Percentiles rank a stretch among this genome's conserved stretches.
These are phyloP conservation scores for Brachionus asplanchnoidis DNA, from an alignment of 1,140 invertebrate species.

Conservation along the genomic window DNA sequence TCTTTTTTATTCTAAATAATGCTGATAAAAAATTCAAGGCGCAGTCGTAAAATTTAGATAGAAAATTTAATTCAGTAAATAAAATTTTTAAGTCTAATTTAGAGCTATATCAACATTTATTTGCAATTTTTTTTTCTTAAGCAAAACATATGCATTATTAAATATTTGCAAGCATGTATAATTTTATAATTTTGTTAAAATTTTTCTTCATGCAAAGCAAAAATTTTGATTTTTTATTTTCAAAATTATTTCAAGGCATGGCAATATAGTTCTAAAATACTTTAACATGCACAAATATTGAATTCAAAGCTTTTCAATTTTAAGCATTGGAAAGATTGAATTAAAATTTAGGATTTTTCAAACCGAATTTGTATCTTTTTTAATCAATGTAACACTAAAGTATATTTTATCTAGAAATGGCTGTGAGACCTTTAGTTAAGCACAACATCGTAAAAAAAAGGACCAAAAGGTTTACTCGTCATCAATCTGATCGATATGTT, in stretches of 20 bases:
- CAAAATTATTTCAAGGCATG: not conserved
- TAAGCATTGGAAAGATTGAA: not conserved
- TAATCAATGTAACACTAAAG: not conserved
- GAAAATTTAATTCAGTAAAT: not conserved
- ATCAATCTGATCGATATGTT: slow-evolving; percentile 92
- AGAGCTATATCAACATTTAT: not conserved
- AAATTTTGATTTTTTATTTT: not conserved
- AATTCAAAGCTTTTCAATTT: not conserved
- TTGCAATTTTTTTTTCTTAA: not conserved
- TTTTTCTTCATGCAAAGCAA: not conserved
- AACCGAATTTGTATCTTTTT: not conserved
- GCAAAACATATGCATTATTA: not conserved
- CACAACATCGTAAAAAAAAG: slow-evolving; percentile 82
- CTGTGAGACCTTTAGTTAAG: slow-evolving; percentile 34
- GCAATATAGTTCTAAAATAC: not conserved
- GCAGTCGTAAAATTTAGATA: too few relatives aligned
- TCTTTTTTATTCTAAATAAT: too few relatives aligned
- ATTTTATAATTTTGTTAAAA: not conserved
- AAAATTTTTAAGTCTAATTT: not conserved
- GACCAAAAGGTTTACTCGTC: slow-evolving; percentile 89
- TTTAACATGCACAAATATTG: not conserved
- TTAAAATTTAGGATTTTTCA: not conserved
- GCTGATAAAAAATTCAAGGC: too few relatives aligned
- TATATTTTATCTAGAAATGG: slow-evolving; percentile 26
- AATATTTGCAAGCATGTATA: not conserved